Conservation (phyloP, 2,113 vertebrate genomes). For the Pterocles gutturalis region DNA sequence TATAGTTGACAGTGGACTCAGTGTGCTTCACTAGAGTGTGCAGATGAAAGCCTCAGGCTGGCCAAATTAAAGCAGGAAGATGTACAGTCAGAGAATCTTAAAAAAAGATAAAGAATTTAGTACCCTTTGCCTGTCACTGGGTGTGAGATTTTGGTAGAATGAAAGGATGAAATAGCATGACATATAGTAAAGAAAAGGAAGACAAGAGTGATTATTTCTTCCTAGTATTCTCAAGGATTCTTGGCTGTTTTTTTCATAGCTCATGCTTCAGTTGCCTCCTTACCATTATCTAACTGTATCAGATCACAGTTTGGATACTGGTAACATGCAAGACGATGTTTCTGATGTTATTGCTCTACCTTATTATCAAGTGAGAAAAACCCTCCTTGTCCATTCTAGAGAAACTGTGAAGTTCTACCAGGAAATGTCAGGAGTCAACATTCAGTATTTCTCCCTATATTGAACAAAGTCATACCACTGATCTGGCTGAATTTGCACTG, state of each 20-base stretch:
- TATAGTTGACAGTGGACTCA: neutral
- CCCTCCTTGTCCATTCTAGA: neutral
- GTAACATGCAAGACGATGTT: neutral
- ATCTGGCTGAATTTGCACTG: neutral
- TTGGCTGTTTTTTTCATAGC: neutral
- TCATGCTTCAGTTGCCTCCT: neutral
- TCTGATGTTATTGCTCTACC: neutral
- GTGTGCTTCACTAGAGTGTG: neutral
- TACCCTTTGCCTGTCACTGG: neutral
- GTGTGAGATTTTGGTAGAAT: neutral
- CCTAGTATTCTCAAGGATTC: neutral
- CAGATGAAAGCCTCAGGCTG: neutral
- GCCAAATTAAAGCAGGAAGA: neutral
- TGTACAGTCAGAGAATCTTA: neutral
- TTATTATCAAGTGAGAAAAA: neutral
- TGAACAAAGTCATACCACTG: neutral
- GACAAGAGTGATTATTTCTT: neutral
- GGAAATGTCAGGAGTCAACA: neutral
- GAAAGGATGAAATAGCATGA: neutral
- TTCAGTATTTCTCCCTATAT: neutral
- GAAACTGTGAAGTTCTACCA: neutral
- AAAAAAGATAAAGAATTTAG: neutral
- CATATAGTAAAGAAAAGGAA: neutral
- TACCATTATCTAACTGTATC: neutral
- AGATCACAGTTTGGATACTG: neutral